phyloP scores from a whole-genome alignment of 2,888 invertebrate genomes.

The Panopea generosa region DNA sequence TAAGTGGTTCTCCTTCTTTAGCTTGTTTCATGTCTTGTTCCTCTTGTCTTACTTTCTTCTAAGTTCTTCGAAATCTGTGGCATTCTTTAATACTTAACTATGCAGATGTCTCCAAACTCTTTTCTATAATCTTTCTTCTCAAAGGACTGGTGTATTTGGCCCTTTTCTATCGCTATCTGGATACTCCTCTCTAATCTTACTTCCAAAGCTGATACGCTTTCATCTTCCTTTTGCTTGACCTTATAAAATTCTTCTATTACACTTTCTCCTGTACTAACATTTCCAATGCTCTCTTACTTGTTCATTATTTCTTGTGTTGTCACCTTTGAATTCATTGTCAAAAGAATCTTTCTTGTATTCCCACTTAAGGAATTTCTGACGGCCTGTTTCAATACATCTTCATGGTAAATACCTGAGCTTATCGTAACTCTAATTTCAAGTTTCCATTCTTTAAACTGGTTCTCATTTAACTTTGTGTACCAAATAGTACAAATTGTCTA shows the following conservation, averaged over 20 bases:
- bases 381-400: conserved; percentile 3
- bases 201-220: conserved; percentile 19
- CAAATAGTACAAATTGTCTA: neutral
- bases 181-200: conserved; percentile 8
- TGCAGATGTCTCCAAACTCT: too few relatives aligned
- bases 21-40: too few relatives aligned
- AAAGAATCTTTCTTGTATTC: too few relatives aligned
- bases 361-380: too few relatives aligned
- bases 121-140: too few relatives aligned
- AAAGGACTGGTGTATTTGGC: conserved; percentile 1
- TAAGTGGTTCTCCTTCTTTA: neutral
- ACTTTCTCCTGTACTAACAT: too few relatives aligned
- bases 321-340: too few relatives aligned
- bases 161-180: conserved; percentile 12
- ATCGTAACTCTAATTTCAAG: neutral
- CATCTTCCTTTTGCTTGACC: too few relatives aligned
- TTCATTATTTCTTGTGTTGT: conserved; percentile 9
- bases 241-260: too few relatives aligned
- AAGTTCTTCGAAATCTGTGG: conserved; percentile 1
- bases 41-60: conserved; percentile 5
- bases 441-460: conserved; percentile 17
- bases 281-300: conserved; percentile 26
- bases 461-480: neutral
- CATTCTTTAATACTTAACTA: too few relatives aligned
- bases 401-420: neutral